These are phyloP conservation scores for Neelides sp. DNA, from an alignment of 1,140 invertebrate species.

Conservation along the genomic window DNA sequence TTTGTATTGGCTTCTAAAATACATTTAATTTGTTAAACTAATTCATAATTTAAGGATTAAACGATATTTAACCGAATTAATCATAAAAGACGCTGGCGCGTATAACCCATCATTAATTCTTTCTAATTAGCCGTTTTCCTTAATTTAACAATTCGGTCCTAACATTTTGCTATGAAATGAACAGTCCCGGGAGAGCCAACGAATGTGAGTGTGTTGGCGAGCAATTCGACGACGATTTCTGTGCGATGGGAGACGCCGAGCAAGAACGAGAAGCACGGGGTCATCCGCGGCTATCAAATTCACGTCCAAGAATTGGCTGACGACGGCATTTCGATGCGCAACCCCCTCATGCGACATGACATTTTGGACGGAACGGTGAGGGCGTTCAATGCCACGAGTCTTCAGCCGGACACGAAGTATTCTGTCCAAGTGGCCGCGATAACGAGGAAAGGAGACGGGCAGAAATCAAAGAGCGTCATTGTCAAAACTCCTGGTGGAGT, in stretches of 20 bases:
- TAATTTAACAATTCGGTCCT: too few relatives aligned
- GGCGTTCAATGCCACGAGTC: conserved; percentile 67
- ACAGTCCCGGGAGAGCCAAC: conserved; percentile 92
- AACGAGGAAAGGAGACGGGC: conserved; percentile 81
- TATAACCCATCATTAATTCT: too few relatives aligned
- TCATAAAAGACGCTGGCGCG: too few relatives aligned
- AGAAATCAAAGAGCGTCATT: conserved; percentile 63
- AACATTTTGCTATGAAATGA: too few relatives aligned
- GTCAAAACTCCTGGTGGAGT: conserved; percentile 87
- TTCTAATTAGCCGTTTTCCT: too few relatives aligned
- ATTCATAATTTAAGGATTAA: too few relatives aligned
- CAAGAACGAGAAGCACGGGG: conserved; percentile 83
- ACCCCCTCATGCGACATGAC: conserved; percentile 69
- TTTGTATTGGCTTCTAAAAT: too few relatives aligned
- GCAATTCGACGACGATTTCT: conserved; percentile 86
- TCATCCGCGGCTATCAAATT: conserved; percentile 91
- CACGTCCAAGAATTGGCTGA: conserved; percentile 82
- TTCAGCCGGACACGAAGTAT: conserved; percentile 87
- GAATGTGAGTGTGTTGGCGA: conserved; percentile 66
- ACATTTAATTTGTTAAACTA: too few relatives aligned
- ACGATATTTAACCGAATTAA: too few relatives aligned
- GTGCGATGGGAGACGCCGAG: conserved; percentile 83
- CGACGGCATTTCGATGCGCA: conserved; percentile 65
- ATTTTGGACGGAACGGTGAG: conserved; percentile 62
- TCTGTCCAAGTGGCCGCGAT: conserved; percentile 84